These are phyloP conservation scores for Pygoscelis adeliae DNA, from an alignment of 2,113 vertebrate species.

Conservation along the genomic window DNA sequence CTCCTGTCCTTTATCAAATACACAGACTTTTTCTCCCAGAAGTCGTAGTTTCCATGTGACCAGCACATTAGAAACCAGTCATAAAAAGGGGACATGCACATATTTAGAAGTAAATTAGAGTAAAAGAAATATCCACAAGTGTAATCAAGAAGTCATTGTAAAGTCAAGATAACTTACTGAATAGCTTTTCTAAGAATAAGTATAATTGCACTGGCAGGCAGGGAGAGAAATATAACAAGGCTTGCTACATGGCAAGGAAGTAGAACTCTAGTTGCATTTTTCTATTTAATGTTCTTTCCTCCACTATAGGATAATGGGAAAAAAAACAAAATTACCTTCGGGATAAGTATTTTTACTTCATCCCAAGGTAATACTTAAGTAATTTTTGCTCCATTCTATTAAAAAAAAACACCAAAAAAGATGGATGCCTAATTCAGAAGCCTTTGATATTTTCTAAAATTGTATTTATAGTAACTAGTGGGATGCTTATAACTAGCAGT, in stretches of 20 bases:
- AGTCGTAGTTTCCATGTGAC: background rate
- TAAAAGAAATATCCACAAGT: background rate
- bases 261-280: background rate
- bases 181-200: background rate
- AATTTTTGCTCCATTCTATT: background rate
- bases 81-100: background rate
- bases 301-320: background rate
- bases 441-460: background rate
- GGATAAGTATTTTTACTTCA: conserved; percentile 6
- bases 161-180: background rate
- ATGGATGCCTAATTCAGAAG: background rate
- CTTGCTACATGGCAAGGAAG: background rate
- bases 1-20: background rate
- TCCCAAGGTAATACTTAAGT: background rate
- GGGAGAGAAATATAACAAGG: background rate
- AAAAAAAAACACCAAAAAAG: background rate
- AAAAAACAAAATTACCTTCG: background rate
- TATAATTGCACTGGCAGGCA: background rate
- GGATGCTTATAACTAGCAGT: background rate
- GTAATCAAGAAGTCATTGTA: background rate
- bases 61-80: background rate
- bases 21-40: background rate
- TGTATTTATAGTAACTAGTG: background rate
- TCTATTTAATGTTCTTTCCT: background rate
- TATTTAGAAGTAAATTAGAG: background rate